phyloP scores from a whole-genome alignment of 2,888 invertebrate species.

The Lordiphosa fenestrarum region DNA sequence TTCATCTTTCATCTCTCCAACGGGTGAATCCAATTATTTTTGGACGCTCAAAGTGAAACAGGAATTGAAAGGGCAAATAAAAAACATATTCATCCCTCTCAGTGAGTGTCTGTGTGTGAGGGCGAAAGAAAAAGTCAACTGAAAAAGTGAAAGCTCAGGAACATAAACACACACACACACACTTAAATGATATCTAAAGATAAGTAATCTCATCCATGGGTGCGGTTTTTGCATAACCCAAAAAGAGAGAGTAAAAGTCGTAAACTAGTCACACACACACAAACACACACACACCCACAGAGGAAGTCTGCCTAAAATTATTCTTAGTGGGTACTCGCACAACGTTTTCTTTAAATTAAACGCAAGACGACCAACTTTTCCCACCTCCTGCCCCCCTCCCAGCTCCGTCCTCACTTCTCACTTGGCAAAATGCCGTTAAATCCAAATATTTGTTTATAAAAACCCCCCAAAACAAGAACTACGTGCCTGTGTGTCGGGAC shows the following conservation, averaged over 20 bases:
- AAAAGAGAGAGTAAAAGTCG: conserved; percentile 24
- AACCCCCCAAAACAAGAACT: conserved; percentile 18
- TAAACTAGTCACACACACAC: conserved; percentile 26
- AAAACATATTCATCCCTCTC: conserved; percentile 24
- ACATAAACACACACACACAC: conserved; percentile 29
- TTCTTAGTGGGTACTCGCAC: conserved; percentile 23
- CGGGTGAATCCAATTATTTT: conserved; percentile 63
- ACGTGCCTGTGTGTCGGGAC: conserved; percentile 26
- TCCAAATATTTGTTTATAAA: conserved; percentile 71
- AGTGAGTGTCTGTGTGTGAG: background rate
- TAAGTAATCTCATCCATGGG: conserved; percentile 66
- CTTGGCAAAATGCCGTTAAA: conserved; percentile 52
- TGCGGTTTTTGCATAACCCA: conserved; percentile 51
- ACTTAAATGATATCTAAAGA: conserved; percentile 72
- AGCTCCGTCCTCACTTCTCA: conserved; percentile 11
- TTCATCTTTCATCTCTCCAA: conserved; percentile 25
- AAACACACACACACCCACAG: conserved; percentile 11
- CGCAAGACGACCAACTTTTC: too few relatives aligned
- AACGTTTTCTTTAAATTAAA: conserved; percentile 44
- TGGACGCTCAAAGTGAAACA: conserved; percentile 42
- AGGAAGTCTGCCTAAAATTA: conserved; percentile 22
- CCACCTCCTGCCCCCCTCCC: background rate
- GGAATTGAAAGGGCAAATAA: conserved; percentile 24
- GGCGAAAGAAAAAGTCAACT: background rate
- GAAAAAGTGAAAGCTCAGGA: conserved; percentile 14